These are phyloP conservation scores for Axis porcinus DNA, from an alignment of 2,113 vertebrate species.

Conservation along the genomic window DNA sequence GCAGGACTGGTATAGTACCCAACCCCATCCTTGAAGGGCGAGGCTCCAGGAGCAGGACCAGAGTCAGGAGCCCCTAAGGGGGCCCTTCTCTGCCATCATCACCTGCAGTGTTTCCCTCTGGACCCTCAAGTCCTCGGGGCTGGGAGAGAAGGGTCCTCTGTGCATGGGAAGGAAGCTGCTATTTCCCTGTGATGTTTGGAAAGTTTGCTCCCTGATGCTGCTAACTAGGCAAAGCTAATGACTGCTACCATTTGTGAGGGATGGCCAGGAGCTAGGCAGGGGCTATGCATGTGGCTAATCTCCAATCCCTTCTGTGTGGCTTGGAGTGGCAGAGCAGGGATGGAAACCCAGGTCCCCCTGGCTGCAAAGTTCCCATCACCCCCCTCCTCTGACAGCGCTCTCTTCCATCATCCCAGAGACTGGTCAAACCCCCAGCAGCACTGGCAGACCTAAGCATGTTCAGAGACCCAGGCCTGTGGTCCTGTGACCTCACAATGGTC, in stretches of 20 bases:
- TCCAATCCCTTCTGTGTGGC: neutral
- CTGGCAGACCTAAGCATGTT: neutral
- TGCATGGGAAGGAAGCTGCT: neutral
- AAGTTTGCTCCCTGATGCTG: neutral
- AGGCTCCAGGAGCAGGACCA: neutral
- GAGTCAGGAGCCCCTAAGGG: neutral
- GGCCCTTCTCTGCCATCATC: neutral
- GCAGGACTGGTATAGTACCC: neutral
- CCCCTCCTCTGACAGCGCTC: neutral
- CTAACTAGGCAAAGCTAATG: neutral
- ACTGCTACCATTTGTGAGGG: neutral
- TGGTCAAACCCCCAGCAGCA: neutral
- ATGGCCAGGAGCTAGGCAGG: fast-evolving
- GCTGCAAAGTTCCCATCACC: neutral
- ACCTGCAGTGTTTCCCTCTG: neutral
- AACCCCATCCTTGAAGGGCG: neutral
- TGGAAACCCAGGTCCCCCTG: neutral
- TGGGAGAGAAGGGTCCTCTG: neutral
- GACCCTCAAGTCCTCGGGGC: neutral
- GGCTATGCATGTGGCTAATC: neutral
- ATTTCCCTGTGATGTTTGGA: neutral
- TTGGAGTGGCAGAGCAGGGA: neutral
- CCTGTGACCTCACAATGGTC: neutral
- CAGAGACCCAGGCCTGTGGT: neutral
- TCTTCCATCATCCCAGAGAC: neutral